phyloP scores from a whole-genome alignment of 1,140 invertebrate genomes.

The Anastrepha ludens region DNA sequence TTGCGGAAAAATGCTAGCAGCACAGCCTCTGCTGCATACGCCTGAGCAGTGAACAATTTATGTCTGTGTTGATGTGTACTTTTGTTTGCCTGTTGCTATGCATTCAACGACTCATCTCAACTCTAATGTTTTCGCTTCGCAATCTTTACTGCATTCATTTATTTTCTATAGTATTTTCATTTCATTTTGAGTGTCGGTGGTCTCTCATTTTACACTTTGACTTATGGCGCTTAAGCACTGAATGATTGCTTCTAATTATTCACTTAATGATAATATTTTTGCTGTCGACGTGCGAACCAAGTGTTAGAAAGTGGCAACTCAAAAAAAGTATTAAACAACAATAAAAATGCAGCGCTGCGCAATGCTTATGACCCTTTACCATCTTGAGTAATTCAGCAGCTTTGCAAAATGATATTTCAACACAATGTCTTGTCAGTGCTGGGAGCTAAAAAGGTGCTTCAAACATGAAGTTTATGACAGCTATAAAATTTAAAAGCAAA shows the following conservation, averaged over 20 bases:
- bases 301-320: neutral
- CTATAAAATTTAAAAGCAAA: too few relatives aligned
- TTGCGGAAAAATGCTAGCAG: neutral
- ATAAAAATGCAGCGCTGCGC: neutral
- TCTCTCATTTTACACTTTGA: slow-evolving; percentile 61
- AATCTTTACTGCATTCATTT: slow-evolving; percentile 25
- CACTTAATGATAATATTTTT: slow-evolving; percentile 71
- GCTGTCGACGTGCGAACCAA: slow-evolving; percentile 59
- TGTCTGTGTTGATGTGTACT: neutral
- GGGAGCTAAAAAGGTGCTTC: too few relatives aligned
- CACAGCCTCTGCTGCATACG: neutral
- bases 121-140: neutral
- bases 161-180: slow-evolving; percentile 9
- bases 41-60: neutral
- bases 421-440: neutral
- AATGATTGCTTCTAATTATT: slow-evolving; percentile 73
- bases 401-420: neutral
- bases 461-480: neutral
- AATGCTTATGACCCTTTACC: neutral
- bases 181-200: neutral
- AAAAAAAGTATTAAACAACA: neutral
- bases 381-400: neutral
- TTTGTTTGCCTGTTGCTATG: neutral
- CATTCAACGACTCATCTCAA: neutral
- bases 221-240: slow-evolving; percentile 71